Conservation (phyloP, 2,888 invertebrate genomes). For the Conops quadrifasciatus region DNA sequence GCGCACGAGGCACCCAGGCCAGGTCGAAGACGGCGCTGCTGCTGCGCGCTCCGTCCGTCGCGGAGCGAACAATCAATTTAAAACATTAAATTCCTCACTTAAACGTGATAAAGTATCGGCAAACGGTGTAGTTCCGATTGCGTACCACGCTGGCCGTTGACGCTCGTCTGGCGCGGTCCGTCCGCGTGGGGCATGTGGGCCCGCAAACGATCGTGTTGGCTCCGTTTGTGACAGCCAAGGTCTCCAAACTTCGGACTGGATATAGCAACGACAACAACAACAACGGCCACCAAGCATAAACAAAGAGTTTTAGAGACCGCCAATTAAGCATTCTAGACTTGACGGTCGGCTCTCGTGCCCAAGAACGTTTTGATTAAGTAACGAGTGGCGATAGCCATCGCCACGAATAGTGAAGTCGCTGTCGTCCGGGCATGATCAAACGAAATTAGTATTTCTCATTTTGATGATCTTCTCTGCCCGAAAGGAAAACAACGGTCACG, state of each 20-base stretch:
- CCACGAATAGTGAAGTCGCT: too few species aligned
- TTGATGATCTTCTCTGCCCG: too few species aligned
- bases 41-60: background rate
- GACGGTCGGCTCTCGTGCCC: background rate
- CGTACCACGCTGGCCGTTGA: slow-evolving; percentile 9
- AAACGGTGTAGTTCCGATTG: slow-evolving; percentile 32
- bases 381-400: background rate
- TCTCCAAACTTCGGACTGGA: slow-evolving; percentile 8
- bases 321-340: slow-evolving; percentile 20
- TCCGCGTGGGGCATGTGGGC: background rate
- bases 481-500: too few species aligned
- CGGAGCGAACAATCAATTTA: slow-evolving; percentile 30
- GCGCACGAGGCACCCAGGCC: slow-evolving; percentile 2
- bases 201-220: slow-evolving; percentile 17
- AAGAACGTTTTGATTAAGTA: slow-evolving; percentile 9
- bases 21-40: background rate
- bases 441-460: too few species aligned
- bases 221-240: slow-evolving; percentile 10
- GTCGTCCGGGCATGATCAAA: too few species aligned
- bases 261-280: slow-evolving; percentile 16
- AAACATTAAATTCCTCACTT: slow-evolving; percentile 36
- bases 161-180: slow-evolving; percentile 8
- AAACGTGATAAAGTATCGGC: slow-evolving; percentile 34
- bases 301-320: slow-evolving; percentile 8
- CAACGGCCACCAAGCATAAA: slow-evolving; percentile 6